Evolutionary conservation across 2,888 invertebrate species (phyloP), one percentile per base, ranked within the genome.

Genomic region (Xylota segnis): DNA sequence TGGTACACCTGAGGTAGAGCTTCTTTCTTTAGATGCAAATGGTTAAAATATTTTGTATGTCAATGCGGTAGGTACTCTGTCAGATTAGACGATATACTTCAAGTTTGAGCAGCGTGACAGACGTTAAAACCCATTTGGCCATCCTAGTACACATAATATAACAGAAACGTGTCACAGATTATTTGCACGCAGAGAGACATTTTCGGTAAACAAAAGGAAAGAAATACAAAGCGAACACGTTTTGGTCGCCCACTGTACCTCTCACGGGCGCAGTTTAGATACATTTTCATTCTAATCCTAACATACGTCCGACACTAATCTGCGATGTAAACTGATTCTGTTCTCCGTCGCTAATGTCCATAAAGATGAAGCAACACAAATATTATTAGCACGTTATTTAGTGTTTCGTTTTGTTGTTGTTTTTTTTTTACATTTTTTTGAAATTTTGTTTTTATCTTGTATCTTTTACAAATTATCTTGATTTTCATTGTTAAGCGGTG

Each of bases 391-490:
- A 56, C 16, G 5, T 56, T 56, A 34, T 32, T 32, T 56, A 56
- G 29, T 56, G 14, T 56, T 56, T 52, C n/a, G n/a, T 52, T 23
- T 52, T 27, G 10, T 37, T 37, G 37, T 47, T 45, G 16, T 45
- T 4, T 5, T 4, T 43, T n/a, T 18, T 56, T 34, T 32, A 9
- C 16, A 9, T 32, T 16, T 56, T 16, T 54, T 54, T 3, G 1
- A n/a, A 43, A 43, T 14, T 52, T 56, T 56, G 56, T 14, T 56
- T 56, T 32, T 56, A 56, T 56, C 34, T 56, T 56, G 56, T 56
- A 56, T 56, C 34, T 56, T 56, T 56, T 34, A 56, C 56, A 34
- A 56, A 56, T 32, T 16, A 34, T 14, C 56, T 56, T 34, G 32
- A 34, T 56, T 56, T 56, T 56, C 56, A 56, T 56, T 56, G 32